Conservation (phyloP, 1,140 invertebrate genomes). For the Eulimnadia texana region DNA sequence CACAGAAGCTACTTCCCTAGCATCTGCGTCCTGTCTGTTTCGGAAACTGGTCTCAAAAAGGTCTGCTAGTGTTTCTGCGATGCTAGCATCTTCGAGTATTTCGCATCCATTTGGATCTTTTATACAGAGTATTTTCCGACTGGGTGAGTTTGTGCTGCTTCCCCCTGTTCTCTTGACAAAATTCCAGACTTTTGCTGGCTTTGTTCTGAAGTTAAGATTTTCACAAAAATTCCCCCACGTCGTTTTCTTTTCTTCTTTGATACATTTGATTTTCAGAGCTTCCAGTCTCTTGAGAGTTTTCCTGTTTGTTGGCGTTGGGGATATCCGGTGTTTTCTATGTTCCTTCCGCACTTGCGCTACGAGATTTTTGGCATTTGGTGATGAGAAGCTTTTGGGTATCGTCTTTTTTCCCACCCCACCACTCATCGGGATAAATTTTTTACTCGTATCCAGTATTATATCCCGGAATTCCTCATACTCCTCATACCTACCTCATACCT, state of each 20-base stretch:
- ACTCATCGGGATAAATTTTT: not conserved
- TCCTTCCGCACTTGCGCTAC: not conserved
- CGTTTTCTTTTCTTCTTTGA: not conserved
- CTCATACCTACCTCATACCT: not conserved
- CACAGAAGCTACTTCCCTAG: not conserved
- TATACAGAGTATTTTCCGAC: not conserved
- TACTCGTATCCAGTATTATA: not conserved
- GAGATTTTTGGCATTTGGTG: not conserved
- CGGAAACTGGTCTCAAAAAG: not conserved
- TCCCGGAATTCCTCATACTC: not conserved
- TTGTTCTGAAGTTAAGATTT: not conserved
- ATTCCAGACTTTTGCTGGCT: not conserved
- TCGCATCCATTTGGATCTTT: not conserved
- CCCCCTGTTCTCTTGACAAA: not conserved
- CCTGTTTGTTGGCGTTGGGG: not conserved
- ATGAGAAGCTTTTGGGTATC: not conserved
- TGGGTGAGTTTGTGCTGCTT: not conserved
- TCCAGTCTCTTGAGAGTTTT: not conserved
- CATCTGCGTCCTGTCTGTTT: not conserved
- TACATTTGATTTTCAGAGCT: not conserved
- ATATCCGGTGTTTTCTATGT: not conserved
- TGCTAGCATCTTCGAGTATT: not conserved
- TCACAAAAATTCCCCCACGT: not conserved
- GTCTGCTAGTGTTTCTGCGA: not conserved
- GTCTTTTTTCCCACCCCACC: not conserved